phyloP scores from a whole-genome alignment of 2,113 vertebrate genomes.

The Vicugna pacos region DNA sequence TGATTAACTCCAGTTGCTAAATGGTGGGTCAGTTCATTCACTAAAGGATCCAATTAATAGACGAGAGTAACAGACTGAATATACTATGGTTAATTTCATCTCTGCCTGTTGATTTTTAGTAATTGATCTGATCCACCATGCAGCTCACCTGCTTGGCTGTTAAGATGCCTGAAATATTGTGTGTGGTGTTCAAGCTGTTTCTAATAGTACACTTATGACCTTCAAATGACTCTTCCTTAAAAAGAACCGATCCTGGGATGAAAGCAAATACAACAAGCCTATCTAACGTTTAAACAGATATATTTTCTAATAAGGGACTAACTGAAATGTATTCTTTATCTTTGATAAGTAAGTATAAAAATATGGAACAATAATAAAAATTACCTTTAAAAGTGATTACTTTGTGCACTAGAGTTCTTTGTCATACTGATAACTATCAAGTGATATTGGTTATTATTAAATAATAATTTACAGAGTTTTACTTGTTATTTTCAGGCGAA shows the following conservation, averaged over 20 bases:
- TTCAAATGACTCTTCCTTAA: slow-evolving; percentile 3
- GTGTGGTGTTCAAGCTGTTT: neutral
- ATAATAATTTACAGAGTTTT: neutral
- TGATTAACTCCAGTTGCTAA: slow-evolving; percentile 35
- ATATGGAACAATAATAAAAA: slow-evolving; percentile 8
- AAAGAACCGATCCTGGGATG: neutral
- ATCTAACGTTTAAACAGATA: neutral
- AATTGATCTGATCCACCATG: neutral
- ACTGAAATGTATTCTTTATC: neutral
- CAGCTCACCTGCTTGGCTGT: neutral
- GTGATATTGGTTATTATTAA: neutral
- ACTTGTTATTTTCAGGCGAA: slow-evolving; percentile 33
- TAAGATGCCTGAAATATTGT: neutral
- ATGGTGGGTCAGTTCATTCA: neutral
- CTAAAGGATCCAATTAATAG: slow-evolving; percentile 33
- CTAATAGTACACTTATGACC: neutral
- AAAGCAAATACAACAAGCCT: neutral
- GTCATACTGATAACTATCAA: neutral
- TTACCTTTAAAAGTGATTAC: neutral
- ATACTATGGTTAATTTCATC: neutral
- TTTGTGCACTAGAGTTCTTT: neutral
- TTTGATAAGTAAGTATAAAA: neutral
- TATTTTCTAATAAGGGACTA: neutral
- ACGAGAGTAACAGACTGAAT: neutral
- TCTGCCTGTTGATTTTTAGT: neutral